Evolutionary conservation across 30 jellyfish, hydroid and myxozoan genomes (phyloP).

Genomic region (Pelagia noctiluca): DNA sequence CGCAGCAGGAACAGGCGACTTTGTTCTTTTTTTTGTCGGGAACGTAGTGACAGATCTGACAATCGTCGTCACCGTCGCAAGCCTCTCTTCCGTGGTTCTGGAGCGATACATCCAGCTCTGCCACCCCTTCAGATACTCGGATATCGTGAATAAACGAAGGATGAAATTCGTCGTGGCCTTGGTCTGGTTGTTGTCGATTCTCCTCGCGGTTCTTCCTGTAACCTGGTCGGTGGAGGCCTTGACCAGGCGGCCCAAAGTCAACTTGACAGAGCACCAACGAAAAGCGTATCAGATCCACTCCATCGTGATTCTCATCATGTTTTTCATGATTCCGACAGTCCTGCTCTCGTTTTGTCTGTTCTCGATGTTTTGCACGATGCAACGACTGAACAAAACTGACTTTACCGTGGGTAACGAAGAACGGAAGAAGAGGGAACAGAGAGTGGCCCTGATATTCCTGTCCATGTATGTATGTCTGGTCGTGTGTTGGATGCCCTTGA

Average conservation of each 20-base stretch:
- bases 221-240: slow-evolving; percentile 39
- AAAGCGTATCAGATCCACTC: slow-evolving; percentile 56
- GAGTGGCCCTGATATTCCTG: slow-evolving; percentile 49
- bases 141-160: slow-evolving; percentile 25
- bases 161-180: slow-evolving; percentile 42
- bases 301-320: slow-evolving; percentile 28
- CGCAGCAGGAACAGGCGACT: neutral
- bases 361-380: slow-evolving; percentile 57
- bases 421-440: slow-evolving; percentile 36
- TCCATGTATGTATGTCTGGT: slow-evolving; percentile 57
- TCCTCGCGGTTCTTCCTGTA: slow-evolving; percentile 46
- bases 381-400: slow-evolving; percentile 51
- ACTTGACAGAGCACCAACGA: neutral
- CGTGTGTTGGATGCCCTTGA: slow-evolving; percentile 71
- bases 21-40: slow-evolving; percentile 19
- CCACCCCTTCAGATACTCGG: slow-evolving; percentile 51
- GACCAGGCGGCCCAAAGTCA: neutral
- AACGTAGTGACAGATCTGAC: slow-evolving; percentile 55
- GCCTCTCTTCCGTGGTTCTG: slow-evolving; percentile 45
- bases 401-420: slow-evolving; percentile 10
- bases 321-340: slow-evolving; percentile 57
- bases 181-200: slow-evolving; percentile 56
- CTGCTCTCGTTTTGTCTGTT: slow-evolving; percentile 51
- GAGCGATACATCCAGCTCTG: slow-evolving; percentile 61
- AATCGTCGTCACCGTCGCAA: slow-evolving; percentile 19